Evolutionary conservation across 2,113 vertebrate species (phyloP), one percentile per base, ranked within the genome.

Genomic region (Cebidichthys violaceus): DNA sequence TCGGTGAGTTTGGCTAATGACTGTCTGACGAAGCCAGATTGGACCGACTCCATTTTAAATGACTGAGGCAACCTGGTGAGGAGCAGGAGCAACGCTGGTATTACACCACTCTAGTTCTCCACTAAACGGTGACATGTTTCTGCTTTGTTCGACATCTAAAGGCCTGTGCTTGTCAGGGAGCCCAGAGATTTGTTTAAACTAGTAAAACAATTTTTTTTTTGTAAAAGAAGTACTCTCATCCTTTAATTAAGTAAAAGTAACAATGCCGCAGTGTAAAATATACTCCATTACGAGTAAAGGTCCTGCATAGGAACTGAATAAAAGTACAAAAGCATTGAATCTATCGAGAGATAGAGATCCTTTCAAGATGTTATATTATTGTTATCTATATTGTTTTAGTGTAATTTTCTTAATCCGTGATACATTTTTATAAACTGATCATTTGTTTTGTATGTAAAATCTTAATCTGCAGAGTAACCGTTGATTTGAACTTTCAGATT

Each of bases 11-110:
- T 87, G 76, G 74, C 70, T 57, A 35, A 77, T 52, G 37, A 54
- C 69, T 9, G 52, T 33, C 69, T 68, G 6, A 50, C 70, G 50
- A 60, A 77, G 85, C 73, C 81, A 86, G 73, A 82, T 70, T 82
- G 76, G 81, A 79, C 3, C 20, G 72, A 72, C 65, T 2, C 74
- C 77, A 73, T 80, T 86, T n/a, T n/a, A 75, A 70, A 70, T 7
- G 45, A 62, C 31, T 67, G 74, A 31, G 57, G 31, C 73, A 82
- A 14, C 41, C 65, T 37, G 22, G 47, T 75, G 65, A 24, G 50
- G 54, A 67, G 62, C 27, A 47, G 33, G 24, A 65, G 31, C 37
- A 33, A 24, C 33, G 9, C 52, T 33, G 55, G 43, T 80, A 55
- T 47, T n/a, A 80, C 65, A 35, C 20, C 27, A 24, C 17, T 47